Base-by-base conservation (phyloP, 2,113 vertebrate species). In the Alces alces region DNA sequence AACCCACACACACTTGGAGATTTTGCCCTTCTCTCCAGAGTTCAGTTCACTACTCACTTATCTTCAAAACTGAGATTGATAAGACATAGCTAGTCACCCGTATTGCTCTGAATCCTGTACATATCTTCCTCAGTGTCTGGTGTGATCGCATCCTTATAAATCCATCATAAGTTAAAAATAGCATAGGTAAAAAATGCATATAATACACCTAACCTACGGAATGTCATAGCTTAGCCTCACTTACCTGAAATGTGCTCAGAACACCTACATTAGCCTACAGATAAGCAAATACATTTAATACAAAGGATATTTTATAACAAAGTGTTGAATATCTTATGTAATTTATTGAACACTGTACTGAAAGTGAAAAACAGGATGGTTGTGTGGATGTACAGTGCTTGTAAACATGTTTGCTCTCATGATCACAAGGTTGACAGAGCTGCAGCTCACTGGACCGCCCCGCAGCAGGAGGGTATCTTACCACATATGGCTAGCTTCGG, bases 371-470 rank as follows among this genome's bases (percentile, higher is more conserved):
- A 23, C 64, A 70, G n/a, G 9, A 36, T 70, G 64, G n/a, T 70
- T 36, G 10, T 36, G 1, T 70, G n/a, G 64, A 70, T 6, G 19
- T 36, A 70, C 64, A 70, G n/a, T 70, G 64, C 64, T 70, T 70
- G 9, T 70, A 23, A 70, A 70, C 64, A 12, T 1, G 0, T 36
- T 70, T 70, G n/a, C n/a, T 23, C 4, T 70, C n/a, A 70, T 36
- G 19, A 70, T 36, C 64, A 11, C 2, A 0, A 36, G 64, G 64
- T 36, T 70, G 64, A 36, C 1, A 0, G 64, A 70, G n/a, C 19
- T 70, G n/a, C 19, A 70, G n/a, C 64, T 70, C 64, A 70, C 4
- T 36, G 64, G 1, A 70, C 64, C 36, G 64, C 64, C n/a, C 19
- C 11, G 5, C 64, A 70, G n/a, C 64, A 36, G n/a, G 9, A 36